These are phyloP conservation scores for Apamea monoglypha DNA, from an alignment of 2,888 invertebrate genomes.

Conservation along the genomic window DNA sequence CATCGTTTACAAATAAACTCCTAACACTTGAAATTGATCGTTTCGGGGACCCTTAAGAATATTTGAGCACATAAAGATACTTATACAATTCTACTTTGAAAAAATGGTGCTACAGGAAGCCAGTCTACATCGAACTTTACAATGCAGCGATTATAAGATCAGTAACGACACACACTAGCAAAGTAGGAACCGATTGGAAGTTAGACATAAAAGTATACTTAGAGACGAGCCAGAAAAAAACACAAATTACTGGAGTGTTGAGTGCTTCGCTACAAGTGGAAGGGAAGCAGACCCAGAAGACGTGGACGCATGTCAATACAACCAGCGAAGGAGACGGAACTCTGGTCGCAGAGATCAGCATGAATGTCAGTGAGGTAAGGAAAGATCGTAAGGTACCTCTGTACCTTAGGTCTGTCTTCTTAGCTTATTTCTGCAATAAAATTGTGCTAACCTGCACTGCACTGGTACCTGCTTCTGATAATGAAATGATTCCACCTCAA, in stretches of 20 bases:
- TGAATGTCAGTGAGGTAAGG: slow-evolving; percentile 80
- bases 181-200: slow-evolving; percentile 75
- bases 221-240: slow-evolving; percentile 73
- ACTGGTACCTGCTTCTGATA: background rate
- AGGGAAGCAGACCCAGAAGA: slow-evolving; percentile 75
- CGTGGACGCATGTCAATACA: slow-evolving; percentile 71
- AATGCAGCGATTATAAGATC: slow-evolving; percentile 92
- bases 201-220: slow-evolving; percentile 77
- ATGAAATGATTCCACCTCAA: background rate
- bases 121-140: slow-evolving; percentile 92
- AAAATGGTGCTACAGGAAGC: slow-evolving; percentile 89
- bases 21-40: too few relatives aligned
- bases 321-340: slow-evolving; percentile 76
- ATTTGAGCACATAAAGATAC: background rate
- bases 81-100: too few relatives aligned
- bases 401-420: background rate
- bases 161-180: slow-evolving; percentile 86
- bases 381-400: background rate
- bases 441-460: background rate
- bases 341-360: slow-evolving; percentile 75
- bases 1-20: too few relatives aligned
- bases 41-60: too few relatives aligned
- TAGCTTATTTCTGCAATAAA: background rate
- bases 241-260: slow-evolving; percentile 76
- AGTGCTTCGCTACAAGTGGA: slow-evolving; percentile 77